These are phyloP conservation scores for Pteronotus mesoamericanus DNA, from an alignment of 2,797 vertebrate species.

Conservation along the genomic window DNA sequence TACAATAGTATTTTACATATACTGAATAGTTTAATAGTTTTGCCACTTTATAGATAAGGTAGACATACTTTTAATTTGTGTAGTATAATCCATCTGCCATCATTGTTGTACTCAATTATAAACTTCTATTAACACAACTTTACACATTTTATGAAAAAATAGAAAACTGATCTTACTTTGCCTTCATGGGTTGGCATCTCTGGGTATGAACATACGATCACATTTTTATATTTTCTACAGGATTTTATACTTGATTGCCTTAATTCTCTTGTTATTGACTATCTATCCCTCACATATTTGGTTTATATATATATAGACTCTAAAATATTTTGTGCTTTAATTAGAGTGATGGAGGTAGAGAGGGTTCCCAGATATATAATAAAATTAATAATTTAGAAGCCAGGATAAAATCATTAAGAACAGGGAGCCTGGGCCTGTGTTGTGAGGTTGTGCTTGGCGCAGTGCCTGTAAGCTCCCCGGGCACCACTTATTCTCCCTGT, in stretches of 20 bases:
- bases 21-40: neutral
- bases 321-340: neutral
- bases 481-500: neutral
- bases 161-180: neutral
- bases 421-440: neutral
- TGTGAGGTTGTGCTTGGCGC: neutral
- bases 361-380: neutral
- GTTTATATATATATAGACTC: neutral
- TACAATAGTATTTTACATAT: neutral
- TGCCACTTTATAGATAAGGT: neutral
- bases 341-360: neutral
- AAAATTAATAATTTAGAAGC: slow-evolving; percentile 34
- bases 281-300: neutral
- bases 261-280: neutral
- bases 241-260: neutral
- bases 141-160: neutral
- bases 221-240: neutral
- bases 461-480: neutral
- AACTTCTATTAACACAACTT: neutral
- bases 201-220: neutral
- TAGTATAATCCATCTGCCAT: neutral
- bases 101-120: neutral
- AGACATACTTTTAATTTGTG: neutral
- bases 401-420: slow-evolving; percentile 8
- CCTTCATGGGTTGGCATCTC: neutral